phyloP scores from a whole-genome alignment of 2,113 vertebrate genomes.

The Syngnathus floridae region DNA sequence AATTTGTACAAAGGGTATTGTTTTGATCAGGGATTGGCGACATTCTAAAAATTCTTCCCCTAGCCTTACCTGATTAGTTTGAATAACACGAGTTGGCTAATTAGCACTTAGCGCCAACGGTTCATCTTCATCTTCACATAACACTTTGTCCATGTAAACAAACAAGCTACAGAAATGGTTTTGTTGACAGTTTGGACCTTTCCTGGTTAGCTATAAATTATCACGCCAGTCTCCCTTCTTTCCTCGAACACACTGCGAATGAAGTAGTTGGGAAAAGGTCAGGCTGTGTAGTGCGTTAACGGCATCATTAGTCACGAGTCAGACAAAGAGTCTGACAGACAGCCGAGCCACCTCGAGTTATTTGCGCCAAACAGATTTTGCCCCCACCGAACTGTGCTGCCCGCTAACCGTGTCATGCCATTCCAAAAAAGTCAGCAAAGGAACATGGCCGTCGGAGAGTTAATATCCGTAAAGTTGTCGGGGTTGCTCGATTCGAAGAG shows the following conservation, averaged over 20 bases:
- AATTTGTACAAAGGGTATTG: no score
- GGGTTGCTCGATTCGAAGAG: background rate
- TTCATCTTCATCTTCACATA: background rate
- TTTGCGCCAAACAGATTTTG: conserved; percentile 49
- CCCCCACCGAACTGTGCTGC: conserved; percentile 9
- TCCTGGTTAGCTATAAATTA: conserved; percentile 49
- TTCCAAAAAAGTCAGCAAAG: conserved; percentile 5
- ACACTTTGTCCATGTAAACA: no score
- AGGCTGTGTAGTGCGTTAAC: conserved; percentile 58
- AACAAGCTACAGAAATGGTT: no score
- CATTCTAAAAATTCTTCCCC: no score
- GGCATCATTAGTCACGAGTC: conserved; percentile 64
- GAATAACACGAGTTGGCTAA: no score
- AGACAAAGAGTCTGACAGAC: conserved; percentile 49
- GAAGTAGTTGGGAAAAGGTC: conserved; percentile 64
- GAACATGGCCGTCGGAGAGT: conserved; percentile 5
- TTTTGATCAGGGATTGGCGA: no score
- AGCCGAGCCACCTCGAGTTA: conserved; percentile 48
- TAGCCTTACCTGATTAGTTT: no score
- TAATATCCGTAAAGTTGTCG: conserved; percentile 16
- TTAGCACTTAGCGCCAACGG: no score
- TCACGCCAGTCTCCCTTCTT: conserved; percentile 35
- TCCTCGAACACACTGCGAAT: conserved; percentile 21
- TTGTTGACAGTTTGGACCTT: background rate
- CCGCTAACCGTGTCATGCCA: conserved; percentile 1